phyloP scores from a whole-genome alignment of 2,797 vertebrate species.

The Sebastes miniatus region DNA sequence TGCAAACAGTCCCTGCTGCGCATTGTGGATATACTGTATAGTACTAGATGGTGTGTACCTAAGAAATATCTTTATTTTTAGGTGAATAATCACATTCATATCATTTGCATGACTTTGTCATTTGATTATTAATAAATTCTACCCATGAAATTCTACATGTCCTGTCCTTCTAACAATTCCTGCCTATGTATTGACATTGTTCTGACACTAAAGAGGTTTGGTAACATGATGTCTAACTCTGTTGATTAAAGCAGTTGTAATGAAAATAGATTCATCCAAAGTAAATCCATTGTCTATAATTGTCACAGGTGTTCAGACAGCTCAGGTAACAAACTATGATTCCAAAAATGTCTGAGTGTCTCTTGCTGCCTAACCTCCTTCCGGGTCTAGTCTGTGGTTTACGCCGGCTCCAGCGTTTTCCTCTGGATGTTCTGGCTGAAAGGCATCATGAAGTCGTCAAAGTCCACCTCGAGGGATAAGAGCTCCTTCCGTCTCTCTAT shows the following conservation, averaged over 20 bases:
- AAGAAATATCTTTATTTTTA: not conserved
- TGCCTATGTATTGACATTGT: not conserved
- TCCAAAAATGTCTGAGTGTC: not conserved
- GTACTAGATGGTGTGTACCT: not conserved
- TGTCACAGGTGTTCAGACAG: not conserved
- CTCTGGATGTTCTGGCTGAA: constrained; percentile 81
- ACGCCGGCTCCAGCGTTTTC: constrained; percentile 62
- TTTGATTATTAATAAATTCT: not conserved
- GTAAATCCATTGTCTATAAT: not conserved
- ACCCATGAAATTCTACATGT: not conserved
- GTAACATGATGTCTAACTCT: not conserved
- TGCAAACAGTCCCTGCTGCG: not conserved
- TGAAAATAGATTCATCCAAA: not conserved
- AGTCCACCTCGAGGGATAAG: constrained; percentile 79
- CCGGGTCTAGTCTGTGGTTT: constrained; percentile 22
- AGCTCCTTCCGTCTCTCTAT: constrained; percentile 75
- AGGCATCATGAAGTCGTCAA: constrained; percentile 84
- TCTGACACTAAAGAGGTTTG: not conserved
- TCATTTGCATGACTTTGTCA: not conserved
- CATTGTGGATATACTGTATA: not conserved
- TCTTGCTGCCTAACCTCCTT: constrained; percentile 31
- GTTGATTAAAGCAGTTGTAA: not conserved
- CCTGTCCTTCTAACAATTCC: not conserved
- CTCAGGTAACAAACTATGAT: not conserved
- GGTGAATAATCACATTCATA: not conserved